phyloP scores from a whole-genome alignment of 1,140 invertebrate genomes.

The Diplogasteroides magnus region DNA sequence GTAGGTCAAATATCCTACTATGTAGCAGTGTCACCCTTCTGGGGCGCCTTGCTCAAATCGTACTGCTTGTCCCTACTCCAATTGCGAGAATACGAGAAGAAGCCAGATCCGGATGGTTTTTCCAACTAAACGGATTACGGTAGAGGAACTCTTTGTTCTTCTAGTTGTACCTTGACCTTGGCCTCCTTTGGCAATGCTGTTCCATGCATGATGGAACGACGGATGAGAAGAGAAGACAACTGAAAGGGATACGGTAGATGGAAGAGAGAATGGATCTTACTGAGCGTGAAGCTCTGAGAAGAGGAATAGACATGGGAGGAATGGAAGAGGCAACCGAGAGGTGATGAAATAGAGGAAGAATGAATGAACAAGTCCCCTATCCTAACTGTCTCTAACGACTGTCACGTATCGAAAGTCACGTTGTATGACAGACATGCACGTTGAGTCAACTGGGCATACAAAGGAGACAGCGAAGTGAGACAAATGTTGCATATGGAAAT shows the following conservation, averaged over 20 bases:
- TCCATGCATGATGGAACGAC: neutral
- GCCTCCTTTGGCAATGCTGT: neutral
- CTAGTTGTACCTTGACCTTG: neutral
- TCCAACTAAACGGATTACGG: neutral
- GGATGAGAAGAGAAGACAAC: neutral
- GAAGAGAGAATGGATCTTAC: neutral
- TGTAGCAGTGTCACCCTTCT: neutral
- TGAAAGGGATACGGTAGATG: neutral
- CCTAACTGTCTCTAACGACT: too few species aligned
- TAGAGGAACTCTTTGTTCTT: neutral
- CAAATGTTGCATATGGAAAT: too few species aligned
- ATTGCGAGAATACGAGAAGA: neutral
- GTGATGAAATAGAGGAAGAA: neutral
- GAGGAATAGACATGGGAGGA: neutral
- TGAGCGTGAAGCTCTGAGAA: neutral
- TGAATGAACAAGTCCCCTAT: neutral
- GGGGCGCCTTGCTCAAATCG: neutral
- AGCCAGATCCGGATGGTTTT: neutral
- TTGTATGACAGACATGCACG: too few species aligned
- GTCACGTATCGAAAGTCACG: too few species aligned
- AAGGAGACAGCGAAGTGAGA: too few species aligned
- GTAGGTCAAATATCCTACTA: too few species aligned
- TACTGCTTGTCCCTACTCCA: neutral
- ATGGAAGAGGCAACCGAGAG: too few species aligned
- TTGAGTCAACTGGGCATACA: too few species aligned